These are phyloP conservation scores for Antechinus stuartii DNA, from an alignment of 2,113 vertebrate species.

Conservation along the genomic window DNA sequence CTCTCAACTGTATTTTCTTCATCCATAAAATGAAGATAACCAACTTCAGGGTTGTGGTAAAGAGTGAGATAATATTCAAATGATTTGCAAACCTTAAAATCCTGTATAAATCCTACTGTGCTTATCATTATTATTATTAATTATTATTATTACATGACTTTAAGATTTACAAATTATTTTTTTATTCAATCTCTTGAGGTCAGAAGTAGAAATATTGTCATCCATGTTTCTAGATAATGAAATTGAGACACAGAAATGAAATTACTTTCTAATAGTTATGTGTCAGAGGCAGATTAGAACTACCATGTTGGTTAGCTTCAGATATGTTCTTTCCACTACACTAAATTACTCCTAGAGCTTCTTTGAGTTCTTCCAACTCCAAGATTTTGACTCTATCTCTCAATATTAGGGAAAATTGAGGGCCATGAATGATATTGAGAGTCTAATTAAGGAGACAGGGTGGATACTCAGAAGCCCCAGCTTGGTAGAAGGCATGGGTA, in stretches of 20 bases:
- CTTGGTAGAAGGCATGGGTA: background rate
- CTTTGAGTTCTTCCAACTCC: slow-evolving; percentile 5
- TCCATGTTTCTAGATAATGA: background rate
- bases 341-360: slow-evolving; percentile 7
- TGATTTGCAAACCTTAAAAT: background rate
- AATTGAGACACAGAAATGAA: background rate
- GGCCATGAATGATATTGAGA: background rate
- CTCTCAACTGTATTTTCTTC: background rate
- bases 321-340: background rate
- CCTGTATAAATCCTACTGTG: background rate
- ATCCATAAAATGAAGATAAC: background rate
- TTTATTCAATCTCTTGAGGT: background rate
- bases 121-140: background rate
- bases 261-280: background rate
- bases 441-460: background rate
- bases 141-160: background rate
- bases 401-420: background rate
- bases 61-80: background rate
- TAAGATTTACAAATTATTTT: background rate
- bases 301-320: background rate
- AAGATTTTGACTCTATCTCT: background rate
- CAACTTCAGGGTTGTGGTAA: background rate
- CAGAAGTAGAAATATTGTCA: background rate
- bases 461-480: background rate
- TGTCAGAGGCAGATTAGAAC: background rate